Base-by-base conservation (phyloP, 2,797 vertebrate species). In the Peromyscus eremicus region DNA sequence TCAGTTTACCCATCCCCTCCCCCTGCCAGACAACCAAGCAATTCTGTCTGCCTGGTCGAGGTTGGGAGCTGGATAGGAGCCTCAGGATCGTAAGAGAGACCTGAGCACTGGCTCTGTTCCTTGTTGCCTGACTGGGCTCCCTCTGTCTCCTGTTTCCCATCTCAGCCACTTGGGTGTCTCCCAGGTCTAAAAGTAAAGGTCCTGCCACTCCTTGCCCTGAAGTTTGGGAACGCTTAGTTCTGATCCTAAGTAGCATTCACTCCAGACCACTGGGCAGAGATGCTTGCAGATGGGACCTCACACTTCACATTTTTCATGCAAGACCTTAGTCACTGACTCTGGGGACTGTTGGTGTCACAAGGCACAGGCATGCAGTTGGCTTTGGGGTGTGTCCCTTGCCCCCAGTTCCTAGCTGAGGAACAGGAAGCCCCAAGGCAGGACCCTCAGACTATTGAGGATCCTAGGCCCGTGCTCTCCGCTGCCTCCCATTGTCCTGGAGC, bases 401-500 rank as follows among this genome's bases (percentile, higher is more conserved):
- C 43, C 60, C 11, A 17, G 86, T 27, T 85, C 34, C 70, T 82
- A 92, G 66, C 77, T 64, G 43, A 75, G 73, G 32, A 94, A n/a
- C 60, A 68, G 81, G 80, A 92, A 46, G 6, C 17, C 73, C 37
- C 34, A 60, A 94, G 79, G 77, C 75, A n/a, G 95, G 77, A 79
- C 25, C 86, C 71, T 73, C 32, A 85, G 92, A 71, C 32, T 52
- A 40, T 37, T 68, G 52, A 71, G 77, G 14, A 7, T 79, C 81
- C 5, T 5, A 80, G 83, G 73, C 70, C 87, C 32, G 2, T 77
- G 84, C 40, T 85, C 82, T 89, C 94, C 95, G 95, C 95, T 95
- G 96, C 95, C 94, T 94, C n/a, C 89, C 81, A 94, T 97, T 97
- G 97, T 98, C 84, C 89, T 62, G 21, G 29, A 37, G 16, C 64